These are phyloP conservation scores for Hypolimnas misippus DNA, from an alignment of 2,888 invertebrate species.

Conservation along the genomic window DNA sequence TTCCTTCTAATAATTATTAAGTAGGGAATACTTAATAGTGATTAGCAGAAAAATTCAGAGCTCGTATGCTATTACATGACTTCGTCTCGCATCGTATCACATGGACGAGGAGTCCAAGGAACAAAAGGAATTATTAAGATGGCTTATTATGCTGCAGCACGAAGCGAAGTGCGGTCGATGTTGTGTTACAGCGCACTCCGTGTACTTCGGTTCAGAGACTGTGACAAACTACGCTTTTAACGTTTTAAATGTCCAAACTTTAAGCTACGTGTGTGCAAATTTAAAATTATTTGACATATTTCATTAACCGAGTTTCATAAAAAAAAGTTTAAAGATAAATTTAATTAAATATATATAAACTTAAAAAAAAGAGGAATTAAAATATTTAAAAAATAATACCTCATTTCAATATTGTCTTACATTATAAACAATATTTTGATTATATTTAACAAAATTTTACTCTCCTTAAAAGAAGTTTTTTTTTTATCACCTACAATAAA, in stretches of 20 bases:
- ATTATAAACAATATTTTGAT: too few relatives aligned
- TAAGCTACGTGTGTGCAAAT: background rate
- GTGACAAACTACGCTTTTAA: slow-evolving; percentile 32
- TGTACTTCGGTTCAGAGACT: slow-evolving; percentile 23
- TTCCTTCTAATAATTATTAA: too few relatives aligned
- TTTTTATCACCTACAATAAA: too few relatives aligned
- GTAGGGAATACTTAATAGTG: too few relatives aligned
- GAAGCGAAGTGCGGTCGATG: slow-evolving; percentile 53
- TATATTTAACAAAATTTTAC: too few relatives aligned
- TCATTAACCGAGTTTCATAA: background rate
- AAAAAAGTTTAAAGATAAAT: background rate
- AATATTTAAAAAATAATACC: too few relatives aligned
- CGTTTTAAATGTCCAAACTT: slow-evolving; percentile 15
- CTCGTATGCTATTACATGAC: slow-evolving; percentile 1
- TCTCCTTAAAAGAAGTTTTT: too few relatives aligned
- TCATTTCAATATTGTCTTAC: too few relatives aligned
- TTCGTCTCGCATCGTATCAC: slow-evolving; percentile 18
- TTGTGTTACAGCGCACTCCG: slow-evolving; percentile 52
- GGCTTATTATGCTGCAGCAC: slow-evolving; percentile 68
- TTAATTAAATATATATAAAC: background rate
- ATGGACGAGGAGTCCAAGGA: slow-evolving; percentile 35
- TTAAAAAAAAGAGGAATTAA: too few relatives aligned
- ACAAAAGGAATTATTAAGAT: slow-evolving; percentile 55
- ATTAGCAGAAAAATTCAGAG: too few relatives aligned
- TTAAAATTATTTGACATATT: background rate